Evolutionary conservation across 2,797 vertebrate genomes (phyloP).

Genomic region (Streptopelia turtur): DNA sequence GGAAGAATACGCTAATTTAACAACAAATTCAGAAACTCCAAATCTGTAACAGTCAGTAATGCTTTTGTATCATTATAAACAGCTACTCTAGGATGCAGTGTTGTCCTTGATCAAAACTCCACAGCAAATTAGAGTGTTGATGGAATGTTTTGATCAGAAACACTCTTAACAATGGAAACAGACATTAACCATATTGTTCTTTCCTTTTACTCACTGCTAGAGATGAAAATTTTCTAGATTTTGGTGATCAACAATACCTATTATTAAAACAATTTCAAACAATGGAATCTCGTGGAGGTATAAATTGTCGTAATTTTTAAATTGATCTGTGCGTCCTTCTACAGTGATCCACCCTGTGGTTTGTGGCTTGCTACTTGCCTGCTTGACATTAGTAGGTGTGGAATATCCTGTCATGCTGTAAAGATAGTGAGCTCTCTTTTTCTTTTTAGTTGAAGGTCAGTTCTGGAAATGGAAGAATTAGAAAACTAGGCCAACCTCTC

Average conservation of each 20-base stretch:
- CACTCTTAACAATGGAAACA: not conserved
- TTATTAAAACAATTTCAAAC: not conserved
- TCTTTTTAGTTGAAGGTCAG: not conserved
- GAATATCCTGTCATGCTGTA: not conserved
- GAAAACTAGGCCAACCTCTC: not conserved
- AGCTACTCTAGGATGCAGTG: not conserved
- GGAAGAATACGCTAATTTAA: not conserved
- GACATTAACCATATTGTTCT: not conserved
- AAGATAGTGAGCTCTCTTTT: not conserved
- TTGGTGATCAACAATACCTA: not conserved
- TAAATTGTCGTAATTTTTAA: not conserved
- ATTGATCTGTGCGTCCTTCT: not conserved
- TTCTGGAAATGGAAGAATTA: not conserved
- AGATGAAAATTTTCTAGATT: not conserved
- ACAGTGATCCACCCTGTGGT: rapidly evolving
- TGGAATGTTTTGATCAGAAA: not conserved
- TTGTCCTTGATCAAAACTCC: not conserved
- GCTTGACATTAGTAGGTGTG: not conserved
- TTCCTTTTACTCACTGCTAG: not conserved
- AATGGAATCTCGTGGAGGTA: not conserved
- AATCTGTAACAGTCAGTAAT: not conserved
- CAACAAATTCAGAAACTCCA: not conserved
- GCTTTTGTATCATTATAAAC: not conserved
- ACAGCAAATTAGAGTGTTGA: not conserved
- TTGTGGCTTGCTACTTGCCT: not conserved